Percentiles rank a stretch among this genome's conserved stretches.
These are phyloP conservation scores for Strongylocentrotus purpuratus DNA, from an alignment of 35 echinoderm and acorn worm genomes.

Conservation along the genomic window DNA sequence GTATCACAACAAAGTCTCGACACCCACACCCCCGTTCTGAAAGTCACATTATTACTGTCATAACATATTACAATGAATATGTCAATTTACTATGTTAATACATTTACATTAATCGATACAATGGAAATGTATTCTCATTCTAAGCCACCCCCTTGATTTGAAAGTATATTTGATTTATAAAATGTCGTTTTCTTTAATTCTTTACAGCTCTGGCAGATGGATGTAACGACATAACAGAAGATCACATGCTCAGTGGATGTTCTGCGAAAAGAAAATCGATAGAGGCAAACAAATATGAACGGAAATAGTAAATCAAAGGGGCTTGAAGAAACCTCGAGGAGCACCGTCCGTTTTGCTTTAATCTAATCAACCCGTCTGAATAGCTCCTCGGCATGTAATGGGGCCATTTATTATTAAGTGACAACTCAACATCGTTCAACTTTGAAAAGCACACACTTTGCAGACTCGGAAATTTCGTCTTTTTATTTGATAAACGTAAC, in stretches of 20 bases:
- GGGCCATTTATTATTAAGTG: background rate
- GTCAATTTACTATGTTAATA: no score
- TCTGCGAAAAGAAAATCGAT: background rate
- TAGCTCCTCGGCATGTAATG: background rate
- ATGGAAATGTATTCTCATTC: no score
- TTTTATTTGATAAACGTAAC: background rate
- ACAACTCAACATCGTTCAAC: background rate
- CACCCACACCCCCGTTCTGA: no score
- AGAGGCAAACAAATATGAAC: background rate
- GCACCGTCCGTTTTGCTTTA: background rate
- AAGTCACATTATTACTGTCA: no score
- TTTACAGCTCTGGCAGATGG: no score
- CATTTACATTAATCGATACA: no score
- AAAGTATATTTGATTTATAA: no score
- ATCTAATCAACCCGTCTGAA: background rate
- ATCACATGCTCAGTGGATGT: background rate
- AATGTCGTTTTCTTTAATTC: no score
- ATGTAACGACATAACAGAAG: no score
- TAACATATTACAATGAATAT: no score
- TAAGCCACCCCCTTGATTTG: no score
- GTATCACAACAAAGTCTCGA: no score
- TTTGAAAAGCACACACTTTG: background rate
- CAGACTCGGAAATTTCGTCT: background rate
- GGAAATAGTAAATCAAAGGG: background rate
- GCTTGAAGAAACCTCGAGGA: background rate